A percentile compares a stretch with the other conserved stretches of the same genome.
Conservation (phyloP, 1,140 invertebrate species). For the Cotesia chilonis region DNA sequence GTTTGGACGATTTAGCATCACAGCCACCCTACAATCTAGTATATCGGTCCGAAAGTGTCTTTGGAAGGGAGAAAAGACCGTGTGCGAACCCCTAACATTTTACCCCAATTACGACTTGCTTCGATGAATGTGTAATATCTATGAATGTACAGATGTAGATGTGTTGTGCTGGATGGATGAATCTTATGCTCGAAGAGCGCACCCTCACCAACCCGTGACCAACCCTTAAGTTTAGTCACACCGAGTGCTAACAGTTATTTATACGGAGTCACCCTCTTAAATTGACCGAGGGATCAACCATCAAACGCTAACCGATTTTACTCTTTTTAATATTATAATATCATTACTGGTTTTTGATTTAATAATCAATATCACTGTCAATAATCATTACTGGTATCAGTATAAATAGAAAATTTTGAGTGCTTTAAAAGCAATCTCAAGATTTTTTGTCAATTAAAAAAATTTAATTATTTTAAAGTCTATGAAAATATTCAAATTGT, state of each 20-base stretch:
- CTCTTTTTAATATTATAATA: slow-evolving; percentile 13
- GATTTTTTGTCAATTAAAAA: too few relatives aligned
- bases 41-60: background rate
- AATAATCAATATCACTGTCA: slow-evolving; percentile 11
- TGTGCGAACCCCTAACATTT: slow-evolving; percentile 6
- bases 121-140: slow-evolving; percentile 9
- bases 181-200: background rate
- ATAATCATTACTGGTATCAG: slow-evolving; percentile 6
- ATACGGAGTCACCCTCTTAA: slow-evolving; percentile 41
- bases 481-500: too few relatives aligned
- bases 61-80: slow-evolving; percentile 14
- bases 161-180: too few relatives aligned
- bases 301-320: slow-evolving; percentile 17
- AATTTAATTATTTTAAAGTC: too few relatives aligned
- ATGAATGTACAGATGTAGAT: background rate
- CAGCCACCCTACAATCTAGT: background rate
- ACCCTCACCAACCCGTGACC: slow-evolving; percentile 23
- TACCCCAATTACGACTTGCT: slow-evolving; percentile 13
- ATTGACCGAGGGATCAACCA: background rate
- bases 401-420: too few relatives aligned
- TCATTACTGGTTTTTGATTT: slow-evolving; percentile 11
- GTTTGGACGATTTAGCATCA: slow-evolving; percentile 37
- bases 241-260: slow-evolving; percentile 55
- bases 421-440: too few relatives aligned
- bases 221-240: slow-evolving; percentile 50